Base-by-base conservation (phyloP, 2,888 invertebrate genomes). In the Biston stratarius region DNA sequence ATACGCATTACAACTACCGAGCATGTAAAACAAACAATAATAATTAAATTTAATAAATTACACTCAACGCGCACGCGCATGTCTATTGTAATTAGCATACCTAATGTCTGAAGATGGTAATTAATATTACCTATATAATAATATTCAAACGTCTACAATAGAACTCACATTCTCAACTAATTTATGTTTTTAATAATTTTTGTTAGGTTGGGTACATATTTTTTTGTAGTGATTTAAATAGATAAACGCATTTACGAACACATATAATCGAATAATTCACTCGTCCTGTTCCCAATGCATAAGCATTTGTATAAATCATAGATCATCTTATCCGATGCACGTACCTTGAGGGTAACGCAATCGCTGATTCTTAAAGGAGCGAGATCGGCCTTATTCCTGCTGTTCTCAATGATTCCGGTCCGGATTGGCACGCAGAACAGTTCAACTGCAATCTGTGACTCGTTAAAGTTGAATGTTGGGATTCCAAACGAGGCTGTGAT, bases 311-410 rank as follows among this genome's bases (percentile, higher is more conserved):
- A 77, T 75, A 78, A 80, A 81, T 78, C 77, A 73, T 76, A 81
- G 66, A 76, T 55, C 75, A 76, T 77, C 78, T 77, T 77, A 82
- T 78, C 79, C 76, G 61, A 77, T 82, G 80, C 72, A 74, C 71
- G 59, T 89, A 91, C 92, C 91, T 92, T 92, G 92, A 88, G 85
- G 84, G 80, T 84, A 86, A 84, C 83, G 81, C 82, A 79, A 80
- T 77, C 80, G 71, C 76, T 73, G 72, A 74, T 78, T 80, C 55
- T 61, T 57, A 38, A 58, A 44, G 38, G 38, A 45, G 51, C 45
- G 49, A 56, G 40, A 51, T 44, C 52, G 40, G 73, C 70, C 72
- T 74, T 69, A 74, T 65, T 70, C 68, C 49, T 40, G 38, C 12
- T 52, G 74, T 57, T 76, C 64, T 71, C 71, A 61, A 65, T 44